Base-by-base conservation (phyloP, 2,888 invertebrate genomes). In the Leptura quadrifasciata region DNA sequence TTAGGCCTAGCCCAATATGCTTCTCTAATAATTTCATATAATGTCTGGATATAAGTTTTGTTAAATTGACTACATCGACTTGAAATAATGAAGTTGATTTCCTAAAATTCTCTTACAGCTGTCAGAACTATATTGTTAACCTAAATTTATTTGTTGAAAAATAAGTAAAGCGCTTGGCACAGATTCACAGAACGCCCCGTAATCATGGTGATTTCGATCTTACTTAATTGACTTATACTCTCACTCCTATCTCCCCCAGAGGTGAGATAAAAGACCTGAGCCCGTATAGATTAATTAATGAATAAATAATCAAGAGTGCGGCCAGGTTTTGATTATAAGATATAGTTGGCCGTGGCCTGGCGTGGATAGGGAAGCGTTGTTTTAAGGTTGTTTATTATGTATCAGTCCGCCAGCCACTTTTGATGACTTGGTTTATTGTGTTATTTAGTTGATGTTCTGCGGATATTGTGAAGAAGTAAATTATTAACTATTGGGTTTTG, bases 261-360 rank as follows among this genome's bases (percentile, higher is more conserved):
- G 58, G 68, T 63, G 76, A 68, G 76, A 77, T 74, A 57, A 63
- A 72, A 74, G 76, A 78, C 75, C 74, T 75, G 67, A 52, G 76
- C 76, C 71, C 82, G 86, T 85, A 88, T 88, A 88, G 88, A 89
- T 89, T 89, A 89, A 89, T 89, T 89, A 89, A 89, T 89, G 89
- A 89, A 89, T 89, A 89, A 89, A 88, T 89, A 88, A 89, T 88
- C 86, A 79, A 85, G 85, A 82, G 84, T 84, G 84, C 85, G 86
- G 85, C 84, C 83, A 83, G 85, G 87, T 87, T 80, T 87, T 88
- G 88, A 88, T 88, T 88, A 87, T 88, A 88, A 88, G 88, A 87
- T 88, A 88, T 86, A 84, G 86, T 85, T 83, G 85, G 85, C 83
- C 85, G 84, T 83, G 84, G 84, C 72, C 68, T 72, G 79, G 79